Conservation (phyloP, 2,113 vertebrate species). For the Orcinus orca region DNA sequence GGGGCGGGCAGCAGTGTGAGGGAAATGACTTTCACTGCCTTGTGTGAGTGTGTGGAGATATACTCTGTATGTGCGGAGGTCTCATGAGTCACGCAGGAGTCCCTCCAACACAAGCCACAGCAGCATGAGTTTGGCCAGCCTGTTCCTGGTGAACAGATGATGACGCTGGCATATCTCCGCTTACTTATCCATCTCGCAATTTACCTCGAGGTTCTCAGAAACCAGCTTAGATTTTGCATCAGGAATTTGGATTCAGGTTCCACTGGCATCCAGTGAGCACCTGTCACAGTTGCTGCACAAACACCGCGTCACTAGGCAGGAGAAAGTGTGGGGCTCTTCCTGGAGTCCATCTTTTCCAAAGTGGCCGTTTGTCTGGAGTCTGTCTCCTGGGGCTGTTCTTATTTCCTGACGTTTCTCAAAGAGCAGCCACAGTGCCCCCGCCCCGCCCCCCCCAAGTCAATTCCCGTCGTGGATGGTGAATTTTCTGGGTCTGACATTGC, state of each 20-base stretch:
- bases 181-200: neutral
- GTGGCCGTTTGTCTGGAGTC: neutral
- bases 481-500: neutral
- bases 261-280: fast-evolving
- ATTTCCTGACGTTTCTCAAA: neutral
- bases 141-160: neutral
- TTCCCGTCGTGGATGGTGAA: neutral
- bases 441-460: neutral
- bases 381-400: neutral
- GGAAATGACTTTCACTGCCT: neutral
- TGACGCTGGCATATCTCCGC: fast-evolving
- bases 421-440: neutral
- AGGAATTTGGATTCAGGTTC: neutral
- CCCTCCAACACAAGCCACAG: neutral
- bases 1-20: neutral
- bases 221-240: neutral
- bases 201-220: neutral
- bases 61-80: neutral
- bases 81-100: fast-evolving
- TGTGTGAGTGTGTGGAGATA: too few species aligned
- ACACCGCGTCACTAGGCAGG: neutral
- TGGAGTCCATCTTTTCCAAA: neutral
- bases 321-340: neutral
- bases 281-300: neutral
- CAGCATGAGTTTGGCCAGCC: neutral